Evolutionary conservation across 1,140 invertebrate species (phyloP), one percentile per base, ranked within the genome.

Genomic region (Diabrotica undecimpunctata): DNA sequence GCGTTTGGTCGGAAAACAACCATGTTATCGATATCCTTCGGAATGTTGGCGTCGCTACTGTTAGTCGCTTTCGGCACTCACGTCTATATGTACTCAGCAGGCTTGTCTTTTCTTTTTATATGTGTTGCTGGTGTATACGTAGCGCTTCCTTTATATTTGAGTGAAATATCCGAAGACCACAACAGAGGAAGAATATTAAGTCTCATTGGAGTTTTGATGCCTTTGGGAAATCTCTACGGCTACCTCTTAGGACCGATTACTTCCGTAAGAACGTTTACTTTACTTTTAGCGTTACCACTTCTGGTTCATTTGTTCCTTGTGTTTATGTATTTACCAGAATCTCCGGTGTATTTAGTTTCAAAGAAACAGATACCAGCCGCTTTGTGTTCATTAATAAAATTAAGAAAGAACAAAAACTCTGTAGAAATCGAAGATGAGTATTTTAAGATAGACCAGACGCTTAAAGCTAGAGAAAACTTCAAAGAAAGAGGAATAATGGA

Each of bases 281-380:
- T 85, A n/a, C 62, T 77, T 0, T 81, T 80, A 61, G 77, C 75
- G 4, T 37, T 77, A 6, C 63, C 84, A n/a, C 83, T 84, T 0
- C 0, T 81, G 0, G 7, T 58, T 39, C 11, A 11, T 58, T 8
- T 56, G 5, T 79, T 83, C 0, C 83, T 86, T 74, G 62, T 87
- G n/a, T 53, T 81, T 0, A 71, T 79, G 0, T 84, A 87, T 74
- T 63, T 70, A 10, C 92, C 92, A 0, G 93, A 96, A 74, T 89
- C 90, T 8, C 93, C 93, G 0, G 87, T 86, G 53, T 91, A 84
- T 62, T 80, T 88, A 38, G 76, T 90, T 0, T 85, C 86, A 73
- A 81, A 78, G 25, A 81, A 79, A 12, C 81, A 83, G 50, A 14
- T 83, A 82, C 76, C 82, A 3, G 84, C 87, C 5, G 91, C 91